Evolutionary conservation across 2,888 invertebrate species (phyloP), one percentile per base, ranked within the genome.

Genomic region (Formica aserva): DNA sequence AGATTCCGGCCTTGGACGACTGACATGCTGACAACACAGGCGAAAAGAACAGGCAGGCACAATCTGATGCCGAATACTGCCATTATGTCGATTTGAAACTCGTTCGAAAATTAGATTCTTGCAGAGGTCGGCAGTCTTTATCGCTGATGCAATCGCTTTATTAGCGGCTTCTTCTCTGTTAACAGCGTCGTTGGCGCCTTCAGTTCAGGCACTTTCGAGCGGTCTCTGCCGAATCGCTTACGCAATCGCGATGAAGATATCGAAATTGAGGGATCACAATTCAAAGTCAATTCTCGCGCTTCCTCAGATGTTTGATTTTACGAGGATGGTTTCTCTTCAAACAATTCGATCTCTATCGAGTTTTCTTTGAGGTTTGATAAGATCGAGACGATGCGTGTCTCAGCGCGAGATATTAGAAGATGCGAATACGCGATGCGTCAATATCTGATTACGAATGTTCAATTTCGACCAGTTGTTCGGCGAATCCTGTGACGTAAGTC

Each of bases 1-100:
- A 71, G 29, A 35, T 41, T 82, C 13, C 77, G 41, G 9, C 60
- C 74, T 38, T 82, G 35, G 35, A 62, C 26, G 18, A 41, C 3
- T 38, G 55, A 13, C 11, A 3, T 52, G 52, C 13, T 32, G 22
- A 72, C 48, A 9, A 81, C 15, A 45, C 22, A 41, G n/a, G 32
- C 18, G 4, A 83, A 9, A 9, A 80, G n/a, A 57, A 15, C 15
- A 32, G 11, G 1, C 29, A 77, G 29, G 69, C 57, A 69, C 29
- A 32, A 57, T 57, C 26, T 1, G 38, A 52, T 18, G 18, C n/a
- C 9, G 38, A 69, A 22, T 55, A 52, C 18, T 52, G 41, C n/a
- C 77, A 77, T 77, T 77, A 18, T 63, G 32, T n/a, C 13, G 26
- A 55, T 32, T 29, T 13, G n/a, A 69, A 29, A 55, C 13, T 22